Evolutionary conservation across 2,888 invertebrate genomes (phyloP), one percentile per base, ranked within the genome.

Genomic region (Leptopilina syphax): DNA sequence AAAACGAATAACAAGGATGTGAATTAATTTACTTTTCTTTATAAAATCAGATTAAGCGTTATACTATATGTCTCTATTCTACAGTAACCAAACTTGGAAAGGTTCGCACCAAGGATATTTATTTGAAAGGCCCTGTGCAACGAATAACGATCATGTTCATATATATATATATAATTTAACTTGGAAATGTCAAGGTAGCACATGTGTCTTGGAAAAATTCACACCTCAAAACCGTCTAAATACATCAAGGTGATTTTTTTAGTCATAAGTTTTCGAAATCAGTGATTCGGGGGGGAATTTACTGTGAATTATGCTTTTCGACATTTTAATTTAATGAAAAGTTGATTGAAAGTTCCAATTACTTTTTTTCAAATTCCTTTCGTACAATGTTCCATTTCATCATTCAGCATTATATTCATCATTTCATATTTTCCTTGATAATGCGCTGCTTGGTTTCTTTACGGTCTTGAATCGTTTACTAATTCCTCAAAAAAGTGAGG

Each of bases 21-120:
- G 70, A 54, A 70, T 70, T 57, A 54, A 73, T 50, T 73, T 57
- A 73, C 54, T 73, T 73, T 57, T 73, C 63, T 63, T 27, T 57
- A n/a, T n/a, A 57, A 54, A 70, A 54, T 50, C 50, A 54, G 68
- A 18, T 24, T 68, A 50, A 10, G 44, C 34, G 34, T 34, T 34
- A 34, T 47, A 2, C 68, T 24, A 6, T 47, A 68, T 50, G 68
- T 47, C 54, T 70, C 12, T n/a, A 73, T 73, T 73, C 54, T 57
- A 13, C 34, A 34, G 5, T 34, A n/a, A 12, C 54, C 54, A 27
- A 70, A 13, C 27, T 54, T 13, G 27, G 13, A 70, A 34, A 54
- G 50, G 13, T 54, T 54, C 8, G 54, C 18, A 67, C 44, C 34
- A 13, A 4, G 66, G 9, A 66, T 68, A 44, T 68, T 66, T 13